Evolutionary conservation across 2,113 vertebrate species (phyloP).

Genomic region (Trogon melanurus): DNA sequence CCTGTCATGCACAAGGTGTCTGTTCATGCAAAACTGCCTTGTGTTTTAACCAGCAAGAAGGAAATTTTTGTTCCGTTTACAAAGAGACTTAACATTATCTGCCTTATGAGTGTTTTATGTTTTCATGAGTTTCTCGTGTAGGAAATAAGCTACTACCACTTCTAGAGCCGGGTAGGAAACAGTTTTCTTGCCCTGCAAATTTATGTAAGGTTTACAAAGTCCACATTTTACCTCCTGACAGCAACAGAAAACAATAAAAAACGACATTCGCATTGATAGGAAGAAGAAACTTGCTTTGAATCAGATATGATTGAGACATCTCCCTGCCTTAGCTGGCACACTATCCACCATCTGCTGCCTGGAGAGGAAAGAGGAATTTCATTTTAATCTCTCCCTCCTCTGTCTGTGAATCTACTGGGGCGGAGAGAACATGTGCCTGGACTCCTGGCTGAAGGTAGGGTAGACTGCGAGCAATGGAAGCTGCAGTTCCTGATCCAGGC

Average conservation of each 20-base stretch:
- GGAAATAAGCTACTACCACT: background rate
- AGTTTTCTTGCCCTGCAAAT: background rate
- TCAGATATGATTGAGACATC: background rate
- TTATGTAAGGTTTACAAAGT: background rate
- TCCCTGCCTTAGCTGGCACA: background rate
- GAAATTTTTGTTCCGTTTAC: background rate
- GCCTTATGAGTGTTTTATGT: background rate
- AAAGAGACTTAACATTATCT: background rate
- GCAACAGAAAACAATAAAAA: background rate
- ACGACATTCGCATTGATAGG: background rate
- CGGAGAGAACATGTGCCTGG: background rate
- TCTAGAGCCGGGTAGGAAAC: background rate
- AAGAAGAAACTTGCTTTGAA: background rate
- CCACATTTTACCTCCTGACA: background rate
- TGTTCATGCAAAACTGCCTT: fast-evolving
- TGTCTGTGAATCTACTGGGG: background rate
- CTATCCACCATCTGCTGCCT: background rate
- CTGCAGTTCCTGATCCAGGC: background rate
- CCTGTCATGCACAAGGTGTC: background rate
- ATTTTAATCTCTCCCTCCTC: background rate
- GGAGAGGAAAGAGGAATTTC: background rate
- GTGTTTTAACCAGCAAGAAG: background rate
- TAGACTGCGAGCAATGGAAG: background rate
- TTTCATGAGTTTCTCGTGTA: background rate
- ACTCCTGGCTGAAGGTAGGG: background rate